Conservation (phyloP, 2,888 invertebrate species). For the Augiades crinisus region DNA sequence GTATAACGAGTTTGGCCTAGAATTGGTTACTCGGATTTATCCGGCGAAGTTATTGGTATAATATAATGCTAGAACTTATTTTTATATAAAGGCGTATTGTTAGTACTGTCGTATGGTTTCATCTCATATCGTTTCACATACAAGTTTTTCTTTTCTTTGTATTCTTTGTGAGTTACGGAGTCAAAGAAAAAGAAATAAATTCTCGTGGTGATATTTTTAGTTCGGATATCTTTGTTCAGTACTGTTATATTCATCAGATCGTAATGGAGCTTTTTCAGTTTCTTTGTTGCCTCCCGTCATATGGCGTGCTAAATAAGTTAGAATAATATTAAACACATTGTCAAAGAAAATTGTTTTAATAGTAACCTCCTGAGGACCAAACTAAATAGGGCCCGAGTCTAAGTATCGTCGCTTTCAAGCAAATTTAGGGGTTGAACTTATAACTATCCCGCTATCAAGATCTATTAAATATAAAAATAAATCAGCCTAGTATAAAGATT, state of each 20-base stretch:
- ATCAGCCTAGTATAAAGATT: no score
- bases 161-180: slow-evolving; percentile 6
- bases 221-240: background rate
- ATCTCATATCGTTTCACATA: background rate
- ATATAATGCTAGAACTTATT: no score
- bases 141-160: background rate
- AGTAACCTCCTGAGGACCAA: no score
- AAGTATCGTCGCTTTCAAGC: no score
- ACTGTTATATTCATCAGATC: slow-evolving; percentile 1
- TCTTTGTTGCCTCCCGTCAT: background rate
- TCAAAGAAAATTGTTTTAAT: no score
- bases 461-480: no score
- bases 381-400: no score
- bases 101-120: background rate
- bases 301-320: background rate
- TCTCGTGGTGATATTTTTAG: background rate
- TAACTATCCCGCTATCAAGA: no score
- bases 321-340: background rate
- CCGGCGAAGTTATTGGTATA: no score
- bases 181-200: background rate
- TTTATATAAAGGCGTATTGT: background rate
- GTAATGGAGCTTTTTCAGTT: background rate
- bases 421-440: no score
- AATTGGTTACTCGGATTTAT: no score
- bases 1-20: no score